Conservation (phyloP, 2,888 invertebrate genomes). For the Protodeltote pygarga region DNA sequence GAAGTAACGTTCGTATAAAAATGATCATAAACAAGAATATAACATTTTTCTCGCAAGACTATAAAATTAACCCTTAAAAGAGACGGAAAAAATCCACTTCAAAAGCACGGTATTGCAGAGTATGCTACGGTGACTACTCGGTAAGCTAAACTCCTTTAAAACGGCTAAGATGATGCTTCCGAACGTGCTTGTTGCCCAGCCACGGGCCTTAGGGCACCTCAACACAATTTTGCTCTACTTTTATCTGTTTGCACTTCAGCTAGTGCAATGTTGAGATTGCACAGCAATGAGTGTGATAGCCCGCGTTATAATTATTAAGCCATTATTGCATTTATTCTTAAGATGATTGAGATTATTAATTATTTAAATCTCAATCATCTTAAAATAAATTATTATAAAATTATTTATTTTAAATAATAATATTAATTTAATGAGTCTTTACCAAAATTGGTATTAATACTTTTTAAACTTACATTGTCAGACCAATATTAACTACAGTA, state of each 20-base stretch:
- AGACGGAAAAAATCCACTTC: slow-evolving; percentile 21
- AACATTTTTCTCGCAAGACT: no score
- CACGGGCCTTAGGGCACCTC: slow-evolving; percentile 47
- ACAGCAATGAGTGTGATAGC: slow-evolving; percentile 26
- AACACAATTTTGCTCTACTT: slow-evolving; percentile 40
- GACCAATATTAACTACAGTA: no score
- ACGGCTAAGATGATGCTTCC: slow-evolving; percentile 50
- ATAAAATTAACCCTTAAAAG: slow-evolving; percentile 31
- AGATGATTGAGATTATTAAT: no score
- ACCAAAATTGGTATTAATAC: no score
- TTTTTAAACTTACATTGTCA: no score
- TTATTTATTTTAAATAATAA: no score
- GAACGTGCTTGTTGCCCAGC: slow-evolving; percentile 58
- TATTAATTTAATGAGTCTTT: no score
- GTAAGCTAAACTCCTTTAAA: slow-evolving; percentile 54
- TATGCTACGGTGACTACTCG: slow-evolving; percentile 49
- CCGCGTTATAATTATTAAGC: slow-evolving; percentile 36
- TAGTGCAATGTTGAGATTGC: slow-evolving; percentile 18
- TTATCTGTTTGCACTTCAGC: slow-evolving; percentile 39
- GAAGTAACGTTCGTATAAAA: no score
- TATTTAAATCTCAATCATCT: no score
- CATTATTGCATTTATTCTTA: no score
- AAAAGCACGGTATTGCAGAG: slow-evolving; percentile 42
- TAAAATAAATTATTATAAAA: no score
- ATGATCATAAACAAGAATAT: no score